These are phyloP conservation scores for Mythimna loreyi DNA, from an alignment of 2,888 invertebrate species.

Conservation along the genomic window DNA sequence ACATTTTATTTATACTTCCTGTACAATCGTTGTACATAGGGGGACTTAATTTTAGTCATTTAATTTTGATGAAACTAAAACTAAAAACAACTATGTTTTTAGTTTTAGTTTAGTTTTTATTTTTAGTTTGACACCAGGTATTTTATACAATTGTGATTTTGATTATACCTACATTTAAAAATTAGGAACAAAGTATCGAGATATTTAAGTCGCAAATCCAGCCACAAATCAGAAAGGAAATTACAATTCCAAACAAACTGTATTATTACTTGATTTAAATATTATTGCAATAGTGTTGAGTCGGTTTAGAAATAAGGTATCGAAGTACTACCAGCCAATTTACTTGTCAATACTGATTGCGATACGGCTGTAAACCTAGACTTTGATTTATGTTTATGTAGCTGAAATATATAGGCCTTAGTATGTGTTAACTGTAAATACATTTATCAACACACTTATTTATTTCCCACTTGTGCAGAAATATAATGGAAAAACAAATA, in stretches of 20 bases:
- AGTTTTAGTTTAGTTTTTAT: too few species aligned
- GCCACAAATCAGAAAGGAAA: neutral
- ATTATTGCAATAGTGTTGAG: conserved; percentile 34
- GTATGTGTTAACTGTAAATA: neutral
- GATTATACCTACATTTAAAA: too few species aligned
- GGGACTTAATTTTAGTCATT: too few species aligned
- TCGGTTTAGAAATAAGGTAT: conserved; percentile 32
- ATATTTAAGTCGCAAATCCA: neutral
- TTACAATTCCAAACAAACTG: neutral
- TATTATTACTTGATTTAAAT: conserved; percentile 26
- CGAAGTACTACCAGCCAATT: conserved; percentile 26
- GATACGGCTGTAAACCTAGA: conserved; percentile 21
- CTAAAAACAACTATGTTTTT: too few species aligned
- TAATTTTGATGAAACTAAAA: too few species aligned
- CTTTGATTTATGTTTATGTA: conserved; percentile 28
- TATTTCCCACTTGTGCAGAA: too few species aligned
- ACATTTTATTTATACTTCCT: too few species aligned
- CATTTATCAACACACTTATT: neutral
- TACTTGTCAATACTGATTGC: conserved; percentile 48
- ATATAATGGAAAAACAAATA: too few species aligned
- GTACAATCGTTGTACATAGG: too few species aligned
- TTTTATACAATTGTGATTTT: too few species aligned
- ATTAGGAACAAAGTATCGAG: too few species aligned
- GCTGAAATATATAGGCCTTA: neutral
- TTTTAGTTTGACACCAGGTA: too few species aligned